Base-by-base conservation (phyloP, 2,888 invertebrate species). In the Acanthosepion lycidas region DNA sequence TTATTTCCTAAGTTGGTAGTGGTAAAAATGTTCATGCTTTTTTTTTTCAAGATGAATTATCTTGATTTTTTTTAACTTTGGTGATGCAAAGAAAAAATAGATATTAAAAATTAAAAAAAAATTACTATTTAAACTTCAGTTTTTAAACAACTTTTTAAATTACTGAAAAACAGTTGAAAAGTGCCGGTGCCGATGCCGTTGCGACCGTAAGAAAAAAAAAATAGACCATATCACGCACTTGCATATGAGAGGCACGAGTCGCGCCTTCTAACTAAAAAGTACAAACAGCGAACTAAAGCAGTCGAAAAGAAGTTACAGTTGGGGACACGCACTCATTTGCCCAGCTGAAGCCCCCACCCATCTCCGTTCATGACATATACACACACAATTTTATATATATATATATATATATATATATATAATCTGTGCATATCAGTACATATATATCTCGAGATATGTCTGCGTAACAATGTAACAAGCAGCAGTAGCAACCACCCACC, bases 171-270 rank as follows among this genome's bases (percentile, higher is more conserved):
- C n/a, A 12, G n/a, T 0, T 15, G n/a, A 15, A 78, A 33, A n/a
- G 78, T 12, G n/a, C n/a, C 12, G 78, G 78, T 12, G n/a, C n/a
- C 12, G 78, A n/a, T 9, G 78, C 78, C 33, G 1, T 33, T 78
- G 2, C n/a, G 8, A 12, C 28, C 6, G 15, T 9, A 78, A 15
- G 33, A 33, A 33, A 78, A n/a, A n/a, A n/a, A 33, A 12, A 4
- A n/a, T 0, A 78, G 78, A n/a, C 33, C 33, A 78, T 78, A n/a
- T 9, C 33, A 78, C 78, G n/a, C n/a, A 78, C 78, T 78, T 78
- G 78, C 78, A 78, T 78, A 78, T 78, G 78, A 33, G 78, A 78
- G n/a, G 78, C 78, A 78, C n/a, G n/a, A 78, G 78, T 78, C 78
- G 33, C 33, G n/a, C 78, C 33, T n/a, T 78, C 78, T 78, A n/a